Conservation (phyloP, 2,888 invertebrate genomes). For the Stenolophus ochropezus region DNA sequence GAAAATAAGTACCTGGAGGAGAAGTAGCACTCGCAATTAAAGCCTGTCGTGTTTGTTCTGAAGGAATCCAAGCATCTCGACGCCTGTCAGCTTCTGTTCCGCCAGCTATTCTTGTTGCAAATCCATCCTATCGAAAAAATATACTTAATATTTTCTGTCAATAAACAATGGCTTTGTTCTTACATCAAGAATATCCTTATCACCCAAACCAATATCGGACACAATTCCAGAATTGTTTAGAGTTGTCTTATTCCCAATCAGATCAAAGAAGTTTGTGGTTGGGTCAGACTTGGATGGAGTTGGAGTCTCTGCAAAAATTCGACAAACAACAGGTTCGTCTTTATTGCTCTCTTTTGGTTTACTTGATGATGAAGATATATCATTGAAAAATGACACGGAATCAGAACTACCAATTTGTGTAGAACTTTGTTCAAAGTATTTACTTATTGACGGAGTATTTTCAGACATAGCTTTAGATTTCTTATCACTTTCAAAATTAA, state of each 20-base stretch:
- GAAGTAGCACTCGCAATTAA: constrained; percentile 80
- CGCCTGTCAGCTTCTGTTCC: constrained; percentile 77
- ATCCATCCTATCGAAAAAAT: constrained; percentile 67
- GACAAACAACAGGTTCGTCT: constrained; percentile 73
- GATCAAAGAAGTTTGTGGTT: constrained; percentile 73
- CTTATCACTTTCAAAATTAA: constrained; percentile 52
- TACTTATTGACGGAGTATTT: constrained; percentile 76
- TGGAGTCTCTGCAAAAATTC: constrained; percentile 72
- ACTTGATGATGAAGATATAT: constrained; percentile 45
- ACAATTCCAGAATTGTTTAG: constrained; percentile 63
- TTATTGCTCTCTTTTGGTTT: constrained; percentile 62
- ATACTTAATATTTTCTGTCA: not conserved
- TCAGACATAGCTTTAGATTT: constrained; percentile 67
- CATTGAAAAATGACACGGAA: constrained; percentile 59
- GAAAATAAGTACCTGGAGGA: constrained; percentile 81
- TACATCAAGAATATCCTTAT: constrained; percentile 57
- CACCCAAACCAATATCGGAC: constrained; percentile 55
- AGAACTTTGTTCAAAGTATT: constrained; percentile 73
- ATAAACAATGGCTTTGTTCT: constrained; percentile 6
- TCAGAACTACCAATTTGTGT: constrained; percentile 44
- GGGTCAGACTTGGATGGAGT: constrained; percentile 70
- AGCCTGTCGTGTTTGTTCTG: constrained; percentile 82
- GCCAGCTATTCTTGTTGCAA: constrained; percentile 68
- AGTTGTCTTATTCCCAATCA: constrained; percentile 68
- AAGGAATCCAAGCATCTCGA: constrained; percentile 89